These are phyloP conservation scores for Camponotus floridanus DNA, from an alignment of 1,140 invertebrate species.

Conservation along the genomic window DNA sequence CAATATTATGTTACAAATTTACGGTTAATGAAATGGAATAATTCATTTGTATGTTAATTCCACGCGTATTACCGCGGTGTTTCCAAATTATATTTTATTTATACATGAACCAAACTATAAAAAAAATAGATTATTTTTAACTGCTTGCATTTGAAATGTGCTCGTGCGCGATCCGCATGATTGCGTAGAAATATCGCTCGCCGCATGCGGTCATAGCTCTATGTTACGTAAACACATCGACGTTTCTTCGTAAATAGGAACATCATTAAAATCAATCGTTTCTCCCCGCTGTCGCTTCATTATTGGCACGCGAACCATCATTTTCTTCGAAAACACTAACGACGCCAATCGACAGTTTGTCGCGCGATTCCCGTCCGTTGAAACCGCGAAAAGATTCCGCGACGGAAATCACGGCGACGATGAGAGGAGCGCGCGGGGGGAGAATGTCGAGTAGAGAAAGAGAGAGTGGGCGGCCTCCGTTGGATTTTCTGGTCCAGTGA, in stretches of 20 bases:
- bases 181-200: conserved; percentile 15
- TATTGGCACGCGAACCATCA: not conserved
- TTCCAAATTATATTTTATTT: too few species aligned
- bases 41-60: too few species aligned
- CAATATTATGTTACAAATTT: too few species aligned
- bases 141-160: too few species aligned
- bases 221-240: conserved; percentile 22
- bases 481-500: conserved; percentile 70
- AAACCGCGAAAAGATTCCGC: conserved; percentile 64
- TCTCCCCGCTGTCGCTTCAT: not conserved
- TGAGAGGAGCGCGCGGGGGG: not conserved
- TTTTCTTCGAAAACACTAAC: conserved; percentile 11
- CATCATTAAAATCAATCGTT: conserved; percentile 36
- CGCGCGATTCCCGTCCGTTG: conserved; percentile 32
- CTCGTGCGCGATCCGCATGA: not conserved
- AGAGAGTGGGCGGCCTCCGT: conserved; percentile 68
- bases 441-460: conserved; percentile 31
- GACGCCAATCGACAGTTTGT: conserved; percentile 9
- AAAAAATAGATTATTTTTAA: too few species aligned
- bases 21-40: too few species aligned
- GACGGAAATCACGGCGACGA: conserved; percentile 69
- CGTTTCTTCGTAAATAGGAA: conserved; percentile 17
- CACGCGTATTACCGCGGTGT: too few species aligned
- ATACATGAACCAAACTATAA: too few species aligned
- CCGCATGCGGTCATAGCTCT: not conserved